These are phyloP conservation scores for Nothocercus julius DNA, from an alignment of 2,113 vertebrate species.

Conservation along the genomic window DNA sequence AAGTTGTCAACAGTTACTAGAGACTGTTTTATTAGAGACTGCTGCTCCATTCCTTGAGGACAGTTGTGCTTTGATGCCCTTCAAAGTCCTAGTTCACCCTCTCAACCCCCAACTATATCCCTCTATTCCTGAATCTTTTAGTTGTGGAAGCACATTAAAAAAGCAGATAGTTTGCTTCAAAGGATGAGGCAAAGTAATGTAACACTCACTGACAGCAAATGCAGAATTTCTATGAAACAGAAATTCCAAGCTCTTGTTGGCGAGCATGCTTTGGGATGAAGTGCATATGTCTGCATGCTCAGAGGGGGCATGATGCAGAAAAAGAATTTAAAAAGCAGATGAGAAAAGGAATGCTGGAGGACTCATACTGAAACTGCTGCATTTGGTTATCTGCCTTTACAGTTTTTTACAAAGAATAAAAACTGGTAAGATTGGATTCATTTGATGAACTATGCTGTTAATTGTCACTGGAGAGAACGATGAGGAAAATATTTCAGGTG, in stretches of 20 bases:
- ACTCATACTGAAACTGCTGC: background rate
- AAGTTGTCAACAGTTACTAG: background rate
- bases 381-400: background rate
- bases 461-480: background rate
- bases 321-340: background rate
- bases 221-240: background rate
- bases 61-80: background rate
- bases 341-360: background rate
- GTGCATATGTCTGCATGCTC: background rate
- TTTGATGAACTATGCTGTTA: background rate
- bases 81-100: background rate
- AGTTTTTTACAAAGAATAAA: background rate
- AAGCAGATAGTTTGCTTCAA: background rate
- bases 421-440: background rate
- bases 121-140: too few relatives aligned
- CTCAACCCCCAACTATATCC: background rate
- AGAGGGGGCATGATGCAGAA: background rate
- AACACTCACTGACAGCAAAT: background rate
- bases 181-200: background rate
- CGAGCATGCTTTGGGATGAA: background rate
- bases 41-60: background rate
- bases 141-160: background rate
- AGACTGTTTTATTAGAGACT: background rate
- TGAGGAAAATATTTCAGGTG: background rate
- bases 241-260: background rate